A percentile compares a stretch with the other conserved stretches of the same genome.
phyloP scores from a whole-genome alignment of 2,113 vertebrate species.

The Vombatus ursinus region DNA sequence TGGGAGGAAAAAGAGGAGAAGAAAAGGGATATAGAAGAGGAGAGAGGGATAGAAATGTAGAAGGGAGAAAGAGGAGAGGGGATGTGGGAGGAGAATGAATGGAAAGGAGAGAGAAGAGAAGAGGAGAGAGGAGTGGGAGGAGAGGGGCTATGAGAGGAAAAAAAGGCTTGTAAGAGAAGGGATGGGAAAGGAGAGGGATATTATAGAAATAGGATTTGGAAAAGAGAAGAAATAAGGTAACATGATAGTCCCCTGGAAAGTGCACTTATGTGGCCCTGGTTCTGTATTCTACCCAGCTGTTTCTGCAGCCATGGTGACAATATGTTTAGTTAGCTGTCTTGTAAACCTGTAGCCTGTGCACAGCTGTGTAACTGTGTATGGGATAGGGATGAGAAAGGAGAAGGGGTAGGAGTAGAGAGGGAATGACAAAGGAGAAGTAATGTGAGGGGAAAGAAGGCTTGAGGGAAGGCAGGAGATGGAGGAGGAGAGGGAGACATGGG shows the following conservation, averaged over 20 bases:
- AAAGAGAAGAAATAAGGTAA: background rate
- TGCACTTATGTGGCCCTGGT: background rate
- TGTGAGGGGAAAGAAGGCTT: background rate
- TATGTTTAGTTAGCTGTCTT: background rate
- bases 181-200: background rate
- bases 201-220: background rate
- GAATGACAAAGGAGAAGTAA: background rate
- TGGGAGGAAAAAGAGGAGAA: background rate
- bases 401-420: constrained; percentile 13
- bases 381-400: background rate
- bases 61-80: background rate
- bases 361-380: background rate
- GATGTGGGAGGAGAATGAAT: background rate
- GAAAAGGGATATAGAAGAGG: background rate
- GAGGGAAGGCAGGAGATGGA: background rate
- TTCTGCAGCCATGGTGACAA: background rate
- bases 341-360: background rate
- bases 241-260: background rate
- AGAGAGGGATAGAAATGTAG: background rate
- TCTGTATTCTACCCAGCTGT: background rate
- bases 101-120: background rate
- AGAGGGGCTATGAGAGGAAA: background rate
- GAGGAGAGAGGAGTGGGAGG: background rate
- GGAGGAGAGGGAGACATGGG: background rate
- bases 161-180: background rate